These are phyloP conservation scores for Seladonia tumulorum DNA, from an alignment of 2,888 invertebrate genomes.

Conservation along the genomic window DNA sequence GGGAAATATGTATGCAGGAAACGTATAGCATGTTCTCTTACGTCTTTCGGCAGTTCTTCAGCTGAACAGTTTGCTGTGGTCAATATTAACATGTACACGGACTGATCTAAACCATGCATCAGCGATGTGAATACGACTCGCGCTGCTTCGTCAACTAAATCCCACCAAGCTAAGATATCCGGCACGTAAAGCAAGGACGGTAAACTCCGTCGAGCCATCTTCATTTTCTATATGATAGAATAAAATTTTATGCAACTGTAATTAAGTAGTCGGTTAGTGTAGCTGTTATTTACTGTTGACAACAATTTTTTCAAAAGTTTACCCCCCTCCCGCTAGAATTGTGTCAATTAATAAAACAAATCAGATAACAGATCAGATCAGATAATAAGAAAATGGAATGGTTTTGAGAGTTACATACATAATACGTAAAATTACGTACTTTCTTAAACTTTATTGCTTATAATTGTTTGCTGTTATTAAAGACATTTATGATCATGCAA, in stretches of 20 bases:
- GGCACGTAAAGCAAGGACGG: slow-evolving; percentile 85
- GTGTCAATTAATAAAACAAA: too few relatives aligned
- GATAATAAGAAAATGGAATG: too few relatives aligned
- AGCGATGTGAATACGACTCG: slow-evolving; percentile 80
- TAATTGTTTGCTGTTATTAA: too few relatives aligned
- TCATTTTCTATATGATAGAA: slow-evolving; percentile 87
- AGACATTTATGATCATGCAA: too few relatives aligned
- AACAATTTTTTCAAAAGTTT: too few relatives aligned
- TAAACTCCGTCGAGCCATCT: slow-evolving; percentile 89
- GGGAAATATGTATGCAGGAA: not conserved
- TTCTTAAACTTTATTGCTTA: too few relatives aligned
- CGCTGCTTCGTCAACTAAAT: slow-evolving; percentile 81
- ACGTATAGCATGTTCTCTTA: slow-evolving; percentile 47
- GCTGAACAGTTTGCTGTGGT: slow-evolving; percentile 76
- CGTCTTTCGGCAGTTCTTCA: slow-evolving; percentile 77
- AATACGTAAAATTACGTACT: too few relatives aligned
- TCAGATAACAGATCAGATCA: too few relatives aligned
- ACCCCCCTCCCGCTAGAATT: too few relatives aligned
- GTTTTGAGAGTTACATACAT: too few relatives aligned
- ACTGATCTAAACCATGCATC: slow-evolving; percentile 78
- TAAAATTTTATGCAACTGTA: not conserved
- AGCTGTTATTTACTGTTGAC: too few relatives aligned
- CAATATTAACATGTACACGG: slow-evolving; percentile 79
- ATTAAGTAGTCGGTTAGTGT: not conserved
- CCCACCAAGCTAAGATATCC: slow-evolving; percentile 82